These are phyloP conservation scores for Aphaenogaster rudis DNA, from an alignment of 1,140 invertebrate species.

Conservation along the genomic window DNA sequence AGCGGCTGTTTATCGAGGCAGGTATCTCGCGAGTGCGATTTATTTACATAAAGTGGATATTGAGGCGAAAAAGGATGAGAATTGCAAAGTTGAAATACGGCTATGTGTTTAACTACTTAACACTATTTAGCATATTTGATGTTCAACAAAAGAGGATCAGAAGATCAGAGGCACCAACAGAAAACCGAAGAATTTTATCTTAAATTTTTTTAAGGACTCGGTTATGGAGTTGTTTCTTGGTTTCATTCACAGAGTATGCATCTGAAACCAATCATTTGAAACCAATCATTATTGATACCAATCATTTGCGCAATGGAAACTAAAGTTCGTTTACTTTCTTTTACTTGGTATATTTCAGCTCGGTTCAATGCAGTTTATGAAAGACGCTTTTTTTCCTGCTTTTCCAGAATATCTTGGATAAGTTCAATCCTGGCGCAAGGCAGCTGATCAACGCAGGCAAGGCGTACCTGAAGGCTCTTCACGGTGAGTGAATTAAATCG, in stretches of 20 bases:
- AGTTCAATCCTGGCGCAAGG: slow-evolving; percentile 96
- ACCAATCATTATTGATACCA: not conserved
- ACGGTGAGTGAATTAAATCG: slow-evolving; percentile 91
- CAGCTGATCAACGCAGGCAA: slow-evolving; percentile 97
- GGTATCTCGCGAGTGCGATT: not conserved
- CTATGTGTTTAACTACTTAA: not conserved
- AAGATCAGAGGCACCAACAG: not conserved
- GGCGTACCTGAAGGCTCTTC: slow-evolving; percentile 96
- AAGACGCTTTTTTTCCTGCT: slow-evolving; percentile 75
- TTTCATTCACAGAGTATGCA: not conserved
- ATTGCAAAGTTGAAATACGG: not conserved
- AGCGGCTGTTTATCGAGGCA: not conserved
- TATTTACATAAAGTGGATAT: not conserved
- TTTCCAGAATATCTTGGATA: slow-evolving; percentile 97
- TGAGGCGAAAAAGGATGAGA: not conserved
- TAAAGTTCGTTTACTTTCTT: not conserved
- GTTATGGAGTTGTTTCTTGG: not conserved
- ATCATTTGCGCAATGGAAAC: not conserved
- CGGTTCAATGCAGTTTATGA: not conserved
- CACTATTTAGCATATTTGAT: not conserved
- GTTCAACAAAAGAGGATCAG: not conserved
- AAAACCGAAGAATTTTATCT: not conserved
- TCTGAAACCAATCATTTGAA: not conserved
- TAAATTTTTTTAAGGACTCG: not conserved
- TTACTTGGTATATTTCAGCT: not conserved